Evolutionary conservation across 1,140 invertebrate genomes (phyloP).

Genomic region (Lasioglossum baleicum): DNA sequence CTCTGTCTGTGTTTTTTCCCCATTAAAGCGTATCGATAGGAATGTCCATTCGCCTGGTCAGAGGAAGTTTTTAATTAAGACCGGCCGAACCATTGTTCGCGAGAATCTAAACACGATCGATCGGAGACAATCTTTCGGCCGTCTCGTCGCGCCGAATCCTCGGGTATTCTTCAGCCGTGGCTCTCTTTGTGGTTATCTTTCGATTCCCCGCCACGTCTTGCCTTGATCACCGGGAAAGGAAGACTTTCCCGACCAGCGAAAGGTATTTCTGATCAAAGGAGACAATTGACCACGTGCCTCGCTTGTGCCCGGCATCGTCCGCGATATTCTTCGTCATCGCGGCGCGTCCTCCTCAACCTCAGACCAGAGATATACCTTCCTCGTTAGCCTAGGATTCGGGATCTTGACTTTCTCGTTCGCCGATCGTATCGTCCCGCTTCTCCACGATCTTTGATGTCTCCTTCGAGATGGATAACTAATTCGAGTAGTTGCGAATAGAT

Average conservation of each 20-base stretch:
- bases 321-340: conserved; percentile 1
- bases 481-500: not conserved
- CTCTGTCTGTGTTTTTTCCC: not conserved
- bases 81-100: not conserved
- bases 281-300: conserved; percentile 43
- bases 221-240: conserved; percentile 17
- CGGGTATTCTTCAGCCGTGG: too few species aligned
- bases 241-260: not conserved
- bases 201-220: too few species aligned
- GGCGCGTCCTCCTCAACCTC: not conserved
- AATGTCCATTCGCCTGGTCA: not conserved
- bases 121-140: not conserved
- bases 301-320: conserved; percentile 16
- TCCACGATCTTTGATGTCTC: not conserved
- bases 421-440: not conserved
- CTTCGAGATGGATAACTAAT: not conserved
- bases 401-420: not conserved
- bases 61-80: conserved; percentile 9
- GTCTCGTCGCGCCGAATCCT: not conserved
- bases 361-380: not conserved
- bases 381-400: not conserved
- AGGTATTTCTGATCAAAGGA: conserved; percentile 28
- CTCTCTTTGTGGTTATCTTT: not conserved
- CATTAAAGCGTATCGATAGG: not conserved
- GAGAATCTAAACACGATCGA: not conserved